A percentile compares a stretch with the other conserved stretches of the same genome.
Conservation (phyloP, 2,888 invertebrate species). For the Platynereis dumerilii region DNA sequence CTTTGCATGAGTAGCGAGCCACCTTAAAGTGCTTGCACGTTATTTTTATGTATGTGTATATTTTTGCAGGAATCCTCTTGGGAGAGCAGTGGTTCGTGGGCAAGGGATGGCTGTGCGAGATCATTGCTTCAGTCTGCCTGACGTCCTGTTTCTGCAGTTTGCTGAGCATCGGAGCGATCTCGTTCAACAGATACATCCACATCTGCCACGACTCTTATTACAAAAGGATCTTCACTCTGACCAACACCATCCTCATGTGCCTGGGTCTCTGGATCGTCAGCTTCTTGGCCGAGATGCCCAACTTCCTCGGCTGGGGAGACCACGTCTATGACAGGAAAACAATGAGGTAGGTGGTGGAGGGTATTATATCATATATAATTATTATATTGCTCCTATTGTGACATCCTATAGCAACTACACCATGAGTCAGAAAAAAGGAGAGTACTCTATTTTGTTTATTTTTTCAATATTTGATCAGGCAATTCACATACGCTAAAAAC, state of each 20-base stretch:
- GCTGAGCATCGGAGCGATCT: conserved; percentile 43
- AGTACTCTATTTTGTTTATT: no score
- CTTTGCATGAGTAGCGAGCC: no score
- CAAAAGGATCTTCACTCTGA: conserved; percentile 29
- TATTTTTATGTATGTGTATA: no score
- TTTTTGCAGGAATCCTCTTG: neutral
- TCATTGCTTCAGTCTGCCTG: conserved; percentile 6
- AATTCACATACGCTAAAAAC: no score
- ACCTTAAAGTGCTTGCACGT: no score
- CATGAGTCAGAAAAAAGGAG: no score
- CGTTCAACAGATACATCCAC: conserved; percentile 45
- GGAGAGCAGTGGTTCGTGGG: conserved; percentile 13
- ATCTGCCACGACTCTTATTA: conserved; percentile 37
- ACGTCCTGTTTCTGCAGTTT: conserved; percentile 33
- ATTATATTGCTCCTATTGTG: no score
- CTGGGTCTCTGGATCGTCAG: conserved; percentile 26
- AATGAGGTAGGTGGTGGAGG: conserved; percentile 21
- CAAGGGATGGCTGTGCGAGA: neutral
- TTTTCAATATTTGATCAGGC: no score
- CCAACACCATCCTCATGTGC: conserved; percentile 32
- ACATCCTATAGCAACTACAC: no score
- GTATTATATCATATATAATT: no score
- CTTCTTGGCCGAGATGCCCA: conserved; percentile 37
- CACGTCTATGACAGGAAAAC: conserved; percentile 39
- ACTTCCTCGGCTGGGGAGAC: conserved; percentile 39